Conservation (phyloP, 1,140 invertebrate species). For the Bombus sibiricus region DNA sequence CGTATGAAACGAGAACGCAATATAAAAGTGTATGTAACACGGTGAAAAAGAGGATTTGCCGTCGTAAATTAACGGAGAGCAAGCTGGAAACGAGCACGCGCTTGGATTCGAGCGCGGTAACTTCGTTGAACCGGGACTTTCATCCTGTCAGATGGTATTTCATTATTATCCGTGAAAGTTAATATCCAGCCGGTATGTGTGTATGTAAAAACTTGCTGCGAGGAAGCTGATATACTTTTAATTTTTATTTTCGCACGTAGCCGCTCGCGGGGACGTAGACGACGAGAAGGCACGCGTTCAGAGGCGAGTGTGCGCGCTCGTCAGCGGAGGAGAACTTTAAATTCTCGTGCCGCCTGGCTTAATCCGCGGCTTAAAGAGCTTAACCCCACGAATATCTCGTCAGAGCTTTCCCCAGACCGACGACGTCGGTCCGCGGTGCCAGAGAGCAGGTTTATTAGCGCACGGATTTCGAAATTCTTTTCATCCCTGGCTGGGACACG, state of each 20-base stretch:
- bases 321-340: slow-evolving; percentile 75
- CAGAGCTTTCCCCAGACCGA: slow-evolving; percentile 67
- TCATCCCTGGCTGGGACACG: slow-evolving; percentile 77
- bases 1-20: neutral
- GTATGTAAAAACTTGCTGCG: slow-evolving; percentile 20
- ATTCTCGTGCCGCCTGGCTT: slow-evolving; percentile 79
- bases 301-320: slow-evolving; percentile 20
- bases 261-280: neutral
- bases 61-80: slow-evolving; percentile 21
- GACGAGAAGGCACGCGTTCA: neutral
- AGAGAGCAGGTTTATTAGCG: slow-evolving; percentile 82
- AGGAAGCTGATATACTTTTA: slow-evolving; percentile 57
- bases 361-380: slow-evolving; percentile 81
- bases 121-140: slow-evolving; percentile 4
- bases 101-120: neutral
- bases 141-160: slow-evolving; percentile 27
- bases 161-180: slow-evolving; percentile 40
- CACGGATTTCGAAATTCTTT: slow-evolving; percentile 83
- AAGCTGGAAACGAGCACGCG: neutral
- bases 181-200: slow-evolving; percentile 11
- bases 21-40: slow-evolving; percentile 20
- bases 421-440: slow-evolving; percentile 67
- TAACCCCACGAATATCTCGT: slow-evolving; percentile 82
- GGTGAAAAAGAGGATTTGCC: neutral
- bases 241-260: slow-evolving; percentile 54